phyloP scores from a whole-genome alignment of 2,888 invertebrate species.

The Stramonita haemastoma region DNA sequence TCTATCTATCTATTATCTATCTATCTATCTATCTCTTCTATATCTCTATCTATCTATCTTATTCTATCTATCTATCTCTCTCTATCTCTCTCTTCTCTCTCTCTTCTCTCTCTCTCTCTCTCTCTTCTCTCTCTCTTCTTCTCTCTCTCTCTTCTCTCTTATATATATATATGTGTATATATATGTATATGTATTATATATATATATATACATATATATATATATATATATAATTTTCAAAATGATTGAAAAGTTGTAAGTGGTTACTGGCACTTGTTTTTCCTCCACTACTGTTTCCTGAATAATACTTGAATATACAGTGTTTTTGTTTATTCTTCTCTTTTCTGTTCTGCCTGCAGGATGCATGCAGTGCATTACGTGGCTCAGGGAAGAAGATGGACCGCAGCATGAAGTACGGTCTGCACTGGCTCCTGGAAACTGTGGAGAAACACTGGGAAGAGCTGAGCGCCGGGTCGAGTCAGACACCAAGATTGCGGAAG shows the following conservation, averaged over 20 bases:
- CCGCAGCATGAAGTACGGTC: slow-evolving; percentile 80
- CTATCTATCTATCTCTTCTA: too few relatives aligned
- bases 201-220: too few relatives aligned
- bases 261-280: too few relatives aligned
- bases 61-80: too few relatives aligned
- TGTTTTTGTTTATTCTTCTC: neutral
- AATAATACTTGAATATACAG: too few relatives aligned
- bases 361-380: slow-evolving; percentile 79
- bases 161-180: neutral
- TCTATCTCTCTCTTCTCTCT: too few relatives aligned
- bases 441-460: slow-evolving; percentile 84
- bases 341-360: slow-evolving; percentile 74
- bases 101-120: neutral
- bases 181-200: too few relatives aligned
- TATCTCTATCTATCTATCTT: too few relatives aligned
- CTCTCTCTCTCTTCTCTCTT: neutral
- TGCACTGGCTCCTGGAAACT: slow-evolving; percentile 84
- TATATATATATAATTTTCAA: too few relatives aligned
- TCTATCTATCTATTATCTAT: too few relatives aligned
- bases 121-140: neutral
- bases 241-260: too few relatives aligned
- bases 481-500: slow-evolving; percentile 81
- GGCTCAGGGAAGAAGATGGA: slow-evolving; percentile 82
- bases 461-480: slow-evolving; percentile 82
- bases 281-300: too few relatives aligned